phyloP scores from a whole-genome alignment of 2,113 vertebrate species.

The Xiphophorus couchianus region DNA sequence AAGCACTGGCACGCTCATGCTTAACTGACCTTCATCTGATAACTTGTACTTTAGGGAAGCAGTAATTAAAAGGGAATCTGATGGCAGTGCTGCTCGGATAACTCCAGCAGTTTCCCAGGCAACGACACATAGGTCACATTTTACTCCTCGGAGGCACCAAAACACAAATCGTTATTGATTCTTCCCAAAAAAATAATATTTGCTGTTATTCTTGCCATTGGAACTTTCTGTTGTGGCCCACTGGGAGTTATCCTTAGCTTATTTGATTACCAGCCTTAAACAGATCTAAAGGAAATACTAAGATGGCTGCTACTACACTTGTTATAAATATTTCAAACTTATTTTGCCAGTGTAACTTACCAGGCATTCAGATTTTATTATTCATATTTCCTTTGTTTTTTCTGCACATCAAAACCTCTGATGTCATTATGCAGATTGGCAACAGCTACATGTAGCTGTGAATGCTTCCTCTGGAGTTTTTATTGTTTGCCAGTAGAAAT shows the following conservation, averaged over 20 bases:
- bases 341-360: no score
- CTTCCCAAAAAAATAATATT: neutral
- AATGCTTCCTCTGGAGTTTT: no score
- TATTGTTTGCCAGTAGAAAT: neutral
- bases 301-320: no score
- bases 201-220: neutral
- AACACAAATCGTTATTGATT: neutral
- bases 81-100: constrained; percentile 3
- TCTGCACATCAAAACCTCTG: no score
- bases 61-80: neutral
- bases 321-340: no score
- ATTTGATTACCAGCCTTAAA: neutral
- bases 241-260: neutral
- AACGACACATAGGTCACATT: neutral
- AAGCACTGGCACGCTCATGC: neutral
- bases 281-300: neutral
- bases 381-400: no score
- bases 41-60: neutral
- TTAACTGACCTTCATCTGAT: neutral
- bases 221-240: neutral
- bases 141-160: neutral
- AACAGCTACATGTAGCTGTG: no score
- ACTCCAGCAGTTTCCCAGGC: neutral
- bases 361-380: no score
- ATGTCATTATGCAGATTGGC: no score